A percentile compares a stretch with the other conserved stretches of the same genome.
phyloP scores from a whole-genome alignment of 1,140 invertebrate genomes.

The Hestina assimilis region DNA sequence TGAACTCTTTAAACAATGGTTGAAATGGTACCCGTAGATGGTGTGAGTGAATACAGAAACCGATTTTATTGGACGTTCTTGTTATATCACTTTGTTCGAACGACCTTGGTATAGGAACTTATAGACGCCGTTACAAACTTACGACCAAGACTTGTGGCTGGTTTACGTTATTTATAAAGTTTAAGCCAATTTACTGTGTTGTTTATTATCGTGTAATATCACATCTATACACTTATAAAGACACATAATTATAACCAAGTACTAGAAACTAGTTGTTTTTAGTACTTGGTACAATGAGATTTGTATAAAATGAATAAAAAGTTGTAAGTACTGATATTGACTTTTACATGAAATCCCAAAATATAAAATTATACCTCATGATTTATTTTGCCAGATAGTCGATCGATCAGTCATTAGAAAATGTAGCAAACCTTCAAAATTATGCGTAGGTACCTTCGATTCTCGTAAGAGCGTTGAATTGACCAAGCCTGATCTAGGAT shows the following conservation, averaged over 20 bases:
- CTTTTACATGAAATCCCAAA: too few species aligned
- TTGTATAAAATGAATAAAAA: too few species aligned
- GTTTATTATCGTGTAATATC: background rate
- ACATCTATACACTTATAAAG: too few species aligned
- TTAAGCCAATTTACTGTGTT: background rate
- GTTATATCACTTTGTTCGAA: constrained; percentile 28
- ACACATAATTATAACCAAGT: too few species aligned
- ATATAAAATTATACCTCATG: too few species aligned
- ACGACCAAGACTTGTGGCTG: constrained; percentile 20
- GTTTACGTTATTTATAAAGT: constrained; percentile 14
- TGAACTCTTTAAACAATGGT: constrained; percentile 43
- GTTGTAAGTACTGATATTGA: too few species aligned
- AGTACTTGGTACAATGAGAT: background rate
- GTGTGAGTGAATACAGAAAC: constrained; percentile 36
- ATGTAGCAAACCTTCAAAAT: too few species aligned
- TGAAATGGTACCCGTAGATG: constrained; percentile 41
- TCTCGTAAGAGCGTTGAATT: too few species aligned
- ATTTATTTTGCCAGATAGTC: too few species aligned
- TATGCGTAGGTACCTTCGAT: too few species aligned
- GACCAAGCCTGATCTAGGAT: too few species aligned
- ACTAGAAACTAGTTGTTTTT: background rate
- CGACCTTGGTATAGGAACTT: constrained; percentile 25
- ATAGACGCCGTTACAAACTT: constrained; percentile 4
- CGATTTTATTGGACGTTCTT: constrained; percentile 38
- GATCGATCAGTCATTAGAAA: too few species aligned